Evolutionary conservation across 2,797 vertebrate species (phyloP).

Genomic region (Notolepis coatsorum): DNA sequence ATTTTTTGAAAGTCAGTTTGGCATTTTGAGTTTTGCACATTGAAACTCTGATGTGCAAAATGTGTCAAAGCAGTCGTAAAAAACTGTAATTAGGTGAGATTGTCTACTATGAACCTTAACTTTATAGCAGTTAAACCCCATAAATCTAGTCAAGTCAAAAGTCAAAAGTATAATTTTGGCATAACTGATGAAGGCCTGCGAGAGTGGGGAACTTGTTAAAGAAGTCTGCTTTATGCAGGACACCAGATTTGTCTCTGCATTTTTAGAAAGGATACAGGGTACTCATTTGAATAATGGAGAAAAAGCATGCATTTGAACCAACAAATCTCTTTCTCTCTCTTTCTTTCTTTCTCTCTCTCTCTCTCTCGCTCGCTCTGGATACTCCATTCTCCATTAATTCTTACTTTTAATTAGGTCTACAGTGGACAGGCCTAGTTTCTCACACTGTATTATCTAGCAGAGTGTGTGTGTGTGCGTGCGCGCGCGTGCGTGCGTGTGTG

Average conservation of each 20-base stretch:
- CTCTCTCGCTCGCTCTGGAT: slow-evolving; percentile 65
- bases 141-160: slow-evolving; percentile 53
- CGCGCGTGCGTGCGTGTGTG: slow-evolving; percentile 8
- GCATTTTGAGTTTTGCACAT: too few relatives aligned
- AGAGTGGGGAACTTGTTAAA: slow-evolving; percentile 58
- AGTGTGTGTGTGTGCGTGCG: slow-evolving; percentile 23
- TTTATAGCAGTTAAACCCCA: too few relatives aligned
- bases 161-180: slow-evolving; percentile 52
- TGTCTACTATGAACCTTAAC: slow-evolving; percentile 15
- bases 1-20: too few relatives aligned
- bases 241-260: slow-evolving; percentile 64
- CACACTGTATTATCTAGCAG: slow-evolving; percentile 77
- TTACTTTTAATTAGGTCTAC: slow-evolving; percentile 87
- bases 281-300: slow-evolving; percentile 78
- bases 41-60: too few relatives aligned
- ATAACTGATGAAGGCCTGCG: slow-evolving; percentile 46
- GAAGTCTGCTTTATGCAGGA: slow-evolving; percentile 56
- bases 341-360: slow-evolving; percentile 42
- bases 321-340: slow-evolving; percentile 63
- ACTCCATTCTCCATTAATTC: slow-evolving; percentile 82
- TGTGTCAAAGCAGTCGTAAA: too few relatives aligned
- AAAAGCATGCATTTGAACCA: slow-evolving; percentile 77
- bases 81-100: too few relatives aligned
- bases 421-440: slow-evolving; percentile 85
- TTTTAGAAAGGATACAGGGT: slow-evolving; percentile 66